phyloP scores from a whole-genome alignment of 2,113 vertebrate species.

The Australoheros scitulus region DNA sequence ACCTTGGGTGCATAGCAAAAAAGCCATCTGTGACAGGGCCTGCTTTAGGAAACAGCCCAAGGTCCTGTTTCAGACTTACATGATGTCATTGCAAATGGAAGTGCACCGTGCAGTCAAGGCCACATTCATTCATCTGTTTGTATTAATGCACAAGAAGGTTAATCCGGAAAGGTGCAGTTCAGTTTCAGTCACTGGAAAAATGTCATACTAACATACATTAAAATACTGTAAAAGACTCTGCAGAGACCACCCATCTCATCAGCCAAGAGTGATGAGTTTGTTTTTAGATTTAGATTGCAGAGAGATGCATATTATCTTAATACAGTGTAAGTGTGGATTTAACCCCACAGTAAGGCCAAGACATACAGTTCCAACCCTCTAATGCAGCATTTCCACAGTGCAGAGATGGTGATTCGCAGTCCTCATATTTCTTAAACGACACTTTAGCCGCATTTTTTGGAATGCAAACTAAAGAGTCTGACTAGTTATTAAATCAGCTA shows the following conservation, averaged over 20 bases:
- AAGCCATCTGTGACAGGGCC: slow-evolving; percentile 34
- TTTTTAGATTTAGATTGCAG: slow-evolving; percentile 48
- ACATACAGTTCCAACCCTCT: neutral
- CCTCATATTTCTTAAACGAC: slow-evolving; percentile 23
- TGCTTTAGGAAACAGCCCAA: slow-evolving; percentile 36
- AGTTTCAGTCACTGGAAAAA: slow-evolving; percentile 10
- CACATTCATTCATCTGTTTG: slow-evolving; percentile 9
- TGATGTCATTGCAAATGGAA: slow-evolving; percentile 54
- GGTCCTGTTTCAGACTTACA: slow-evolving; percentile 20
- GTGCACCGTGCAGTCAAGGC: neutral
- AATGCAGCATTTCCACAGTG: slow-evolving; percentile 21
- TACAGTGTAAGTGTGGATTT: slow-evolving; percentile 16
- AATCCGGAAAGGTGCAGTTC: slow-evolving; percentile 29
- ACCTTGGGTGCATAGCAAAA: slow-evolving; percentile 1
- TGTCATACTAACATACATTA: slow-evolving; percentile 15
- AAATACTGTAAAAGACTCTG: slow-evolving; percentile 9
- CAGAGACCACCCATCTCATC: slow-evolving; percentile 48
- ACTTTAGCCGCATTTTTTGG: slow-evolving; percentile 35
- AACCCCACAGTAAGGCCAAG: slow-evolving; percentile 4
- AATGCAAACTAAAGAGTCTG: slow-evolving; percentile 8
- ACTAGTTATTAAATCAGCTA: slow-evolving; percentile 33
- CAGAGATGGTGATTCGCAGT: slow-evolving; percentile 1
- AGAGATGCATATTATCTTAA: slow-evolving; percentile 23
- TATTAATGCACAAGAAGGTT: slow-evolving; percentile 35
- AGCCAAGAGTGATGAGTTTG: neutral